phyloP scores from a whole-genome alignment of 2,888 invertebrate species.

The Acanthosoma haemorrhoidale region DNA sequence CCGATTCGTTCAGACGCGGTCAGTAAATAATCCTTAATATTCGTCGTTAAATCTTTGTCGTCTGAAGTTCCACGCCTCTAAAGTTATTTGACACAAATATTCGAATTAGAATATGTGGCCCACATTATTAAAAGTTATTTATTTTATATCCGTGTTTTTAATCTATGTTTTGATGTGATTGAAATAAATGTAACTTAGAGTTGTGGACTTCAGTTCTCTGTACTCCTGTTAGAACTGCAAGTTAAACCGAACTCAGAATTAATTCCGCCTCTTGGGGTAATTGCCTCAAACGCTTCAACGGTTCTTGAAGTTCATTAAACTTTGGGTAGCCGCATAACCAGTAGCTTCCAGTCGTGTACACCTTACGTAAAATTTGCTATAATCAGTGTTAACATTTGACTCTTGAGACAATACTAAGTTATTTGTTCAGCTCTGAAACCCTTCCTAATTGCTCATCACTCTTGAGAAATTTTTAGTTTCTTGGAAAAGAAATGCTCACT shows the following conservation, averaged over 20 bases:
- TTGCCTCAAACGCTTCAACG: not conserved
- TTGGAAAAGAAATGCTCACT: not conserved
- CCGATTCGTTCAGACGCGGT: too few species aligned
- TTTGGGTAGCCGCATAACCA: not conserved
- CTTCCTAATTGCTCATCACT: not conserved
- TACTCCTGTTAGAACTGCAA: not conserved
- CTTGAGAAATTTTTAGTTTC: not conserved
- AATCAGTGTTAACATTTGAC: too few species aligned
- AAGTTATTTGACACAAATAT: too few species aligned
- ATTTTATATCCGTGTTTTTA: too few species aligned
- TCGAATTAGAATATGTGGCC: too few species aligned
- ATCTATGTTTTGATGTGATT: too few species aligned
- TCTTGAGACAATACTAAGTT: not conserved
- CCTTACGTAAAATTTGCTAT: not conserved
- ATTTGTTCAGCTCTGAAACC: not conserved
- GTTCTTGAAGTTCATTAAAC: not conserved
- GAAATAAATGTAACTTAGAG: too few species aligned
- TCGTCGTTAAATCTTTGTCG: too few species aligned
- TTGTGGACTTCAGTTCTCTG: not conserved
- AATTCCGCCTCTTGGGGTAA: not conserved
- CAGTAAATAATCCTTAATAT: too few species aligned
- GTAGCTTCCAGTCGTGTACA: not conserved
- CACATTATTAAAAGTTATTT: too few species aligned
- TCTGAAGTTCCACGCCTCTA: too few species aligned
- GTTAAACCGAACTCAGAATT: conserved; percentile 10